These are phyloP conservation scores for Aleiodes sp. DNA, from an alignment of 1,140 invertebrate species.

Conservation along the genomic window DNA sequence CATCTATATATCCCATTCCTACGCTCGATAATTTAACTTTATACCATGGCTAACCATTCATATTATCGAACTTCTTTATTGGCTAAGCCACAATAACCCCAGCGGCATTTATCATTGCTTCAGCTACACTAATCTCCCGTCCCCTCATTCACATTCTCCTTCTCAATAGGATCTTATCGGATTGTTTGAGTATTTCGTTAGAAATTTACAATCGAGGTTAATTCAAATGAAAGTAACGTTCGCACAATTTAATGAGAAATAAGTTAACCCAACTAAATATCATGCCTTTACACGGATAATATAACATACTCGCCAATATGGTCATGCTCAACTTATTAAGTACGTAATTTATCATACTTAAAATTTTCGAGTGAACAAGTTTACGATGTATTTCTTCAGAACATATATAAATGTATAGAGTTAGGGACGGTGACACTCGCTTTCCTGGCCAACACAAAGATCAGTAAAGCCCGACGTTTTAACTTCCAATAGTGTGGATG, in stretches of 20 bases:
- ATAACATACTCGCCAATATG: slow-evolving; percentile 11
- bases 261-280: not conserved
- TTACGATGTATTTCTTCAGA: slow-evolving; percentile 27
- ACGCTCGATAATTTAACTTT: not conserved
- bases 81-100: slow-evolving; percentile 40
- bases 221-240: not conserved
- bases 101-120: slow-evolving; percentile 44
- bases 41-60: not conserved
- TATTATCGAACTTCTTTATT: slow-evolving; percentile 10
- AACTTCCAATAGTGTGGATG: slow-evolving; percentile 18
- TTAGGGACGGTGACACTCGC: slow-evolving; percentile 19
- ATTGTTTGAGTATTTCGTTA: not conserved
- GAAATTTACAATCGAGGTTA: not conserved
- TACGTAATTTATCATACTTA: slow-evolving; percentile 34
- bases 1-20: not conserved
- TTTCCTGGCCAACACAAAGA: slow-evolving; percentile 24
- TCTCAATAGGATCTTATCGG: slow-evolving; percentile 13
- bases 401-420: slow-evolving; percentile 7
- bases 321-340: slow-evolving; percentile 32
- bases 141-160: not conserved
- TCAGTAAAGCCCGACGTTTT: slow-evolving; percentile 38
- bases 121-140: not conserved
- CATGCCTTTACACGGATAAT: not conserved
- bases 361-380: slow-evolving; percentile 27
- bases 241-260: not conserved